Evolutionary conservation across 2,888 invertebrate genomes (phyloP), one percentile per base, ranked within the genome.

Genomic region (Auanema freiburgensis): DNA sequence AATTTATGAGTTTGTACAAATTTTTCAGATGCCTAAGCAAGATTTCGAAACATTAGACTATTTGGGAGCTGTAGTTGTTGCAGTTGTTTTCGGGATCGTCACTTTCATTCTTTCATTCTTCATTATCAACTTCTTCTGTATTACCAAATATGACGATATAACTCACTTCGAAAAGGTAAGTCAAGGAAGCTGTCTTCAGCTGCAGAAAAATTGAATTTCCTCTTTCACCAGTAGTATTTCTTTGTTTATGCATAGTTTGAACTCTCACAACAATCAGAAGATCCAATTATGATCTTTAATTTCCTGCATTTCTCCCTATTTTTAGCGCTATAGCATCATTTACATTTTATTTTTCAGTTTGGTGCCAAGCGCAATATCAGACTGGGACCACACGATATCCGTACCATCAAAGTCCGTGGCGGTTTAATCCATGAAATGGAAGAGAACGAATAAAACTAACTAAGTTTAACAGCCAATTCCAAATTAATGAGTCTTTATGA

Each of bases 131-230:
- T 80, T 72, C 68, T 80, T 75, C 72, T 81, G 80, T 59, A 81
- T 81, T 67, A 77, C 78, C 23, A 75, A 79, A 50, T 70, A 77
- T 62, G 81, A 81, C 67, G 81, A 81, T 59, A 65, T 81, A 56
- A 81, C 81, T 8, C 74, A 76, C 46, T 81, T 81, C 57, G 81
- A 81, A 63, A 71, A 75, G 80, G 81, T 82, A 41, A 57, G 65
- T 51, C 1, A 50, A 6, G 51, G 21, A 3, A 46, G 3, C 21
- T 46, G 46, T n/a, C n/a, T n/a, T n/a, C n/a, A n/a, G n/a, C n/a
- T n/a, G n/a, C n/a, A 46, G 3, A 46, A 18, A 46, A 46, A 21
- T 5, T 10, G 16, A 18, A 5, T 46, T 33, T 46, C 5, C 16
- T 52, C 2, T 52, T 14, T 52, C n/a, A 12, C 42, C 24, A 25